phyloP scores from a whole-genome alignment of 2,888 invertebrate species.

The Allacma fusca region DNA sequence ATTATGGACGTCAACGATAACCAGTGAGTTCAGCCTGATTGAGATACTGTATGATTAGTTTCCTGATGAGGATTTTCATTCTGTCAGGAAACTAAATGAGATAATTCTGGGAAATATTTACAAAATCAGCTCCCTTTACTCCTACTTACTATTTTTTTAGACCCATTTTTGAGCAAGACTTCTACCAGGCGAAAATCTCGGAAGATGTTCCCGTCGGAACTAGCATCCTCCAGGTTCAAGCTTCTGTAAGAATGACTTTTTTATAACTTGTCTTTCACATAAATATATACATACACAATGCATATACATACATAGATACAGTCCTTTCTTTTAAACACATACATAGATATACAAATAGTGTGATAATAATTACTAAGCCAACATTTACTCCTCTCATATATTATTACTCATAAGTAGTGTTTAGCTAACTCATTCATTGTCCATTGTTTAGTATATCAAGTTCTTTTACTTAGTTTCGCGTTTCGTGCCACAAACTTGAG shows the following conservation, averaged over 20 bases:
- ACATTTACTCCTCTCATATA: too few relatives aligned
- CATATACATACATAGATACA: not conserved
- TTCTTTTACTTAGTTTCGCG: too few relatives aligned
- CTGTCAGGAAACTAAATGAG: not conserved
- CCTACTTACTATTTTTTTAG: constrained; percentile 30
- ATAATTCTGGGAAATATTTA: constrained; percentile 1
- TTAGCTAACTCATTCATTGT: too few relatives aligned
- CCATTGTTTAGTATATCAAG: too few relatives aligned
- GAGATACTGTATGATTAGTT: not conserved
- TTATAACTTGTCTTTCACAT: not conserved
- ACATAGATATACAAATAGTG: too few relatives aligned
- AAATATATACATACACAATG: constrained; percentile 21
- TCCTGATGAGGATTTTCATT: not conserved
- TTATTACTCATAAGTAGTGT: too few relatives aligned
- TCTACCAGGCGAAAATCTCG: constrained; percentile 67
- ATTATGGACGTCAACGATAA: constrained; percentile 95
- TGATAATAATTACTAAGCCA: too few relatives aligned
- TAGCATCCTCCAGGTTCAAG: constrained; percentile 65
- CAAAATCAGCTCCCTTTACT: constrained; percentile 2
- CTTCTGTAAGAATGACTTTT: constrained; percentile 49
- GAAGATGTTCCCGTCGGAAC: constrained; percentile 67
- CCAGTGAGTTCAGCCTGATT: not conserved
- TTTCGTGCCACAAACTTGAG: too few relatives aligned
- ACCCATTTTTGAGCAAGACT: constrained; percentile 59
- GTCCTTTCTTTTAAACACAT: too few relatives aligned